phyloP scores from a whole-genome alignment of 2,797 vertebrate genomes.

The Acanthiza pusilla region DNA sequence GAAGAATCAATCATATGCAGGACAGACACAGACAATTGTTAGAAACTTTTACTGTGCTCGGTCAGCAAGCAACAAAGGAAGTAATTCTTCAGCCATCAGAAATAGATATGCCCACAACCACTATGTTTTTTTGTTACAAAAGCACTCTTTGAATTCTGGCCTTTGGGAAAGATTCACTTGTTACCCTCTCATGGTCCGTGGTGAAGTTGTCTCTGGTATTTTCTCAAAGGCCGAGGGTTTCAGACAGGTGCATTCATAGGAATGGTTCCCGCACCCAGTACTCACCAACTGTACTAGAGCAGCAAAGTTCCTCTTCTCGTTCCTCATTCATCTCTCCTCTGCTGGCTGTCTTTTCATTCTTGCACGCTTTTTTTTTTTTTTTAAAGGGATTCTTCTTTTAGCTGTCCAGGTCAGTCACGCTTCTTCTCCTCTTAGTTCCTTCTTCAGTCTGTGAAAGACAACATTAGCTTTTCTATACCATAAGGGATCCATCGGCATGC shows the following conservation, averaged over 20 bases:
- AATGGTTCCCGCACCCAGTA: background rate
- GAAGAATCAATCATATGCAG: background rate
- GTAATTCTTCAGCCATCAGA: background rate
- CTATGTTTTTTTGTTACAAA: background rate
- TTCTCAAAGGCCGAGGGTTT: background rate
- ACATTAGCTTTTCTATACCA: conserved; percentile 13
- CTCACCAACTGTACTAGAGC: background rate
- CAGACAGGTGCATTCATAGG: background rate
- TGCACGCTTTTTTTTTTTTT: background rate
- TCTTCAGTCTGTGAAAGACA: conserved; percentile 5
- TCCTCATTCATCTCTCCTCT: background rate
- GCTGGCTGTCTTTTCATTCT: background rate
- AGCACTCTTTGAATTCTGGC: background rate
- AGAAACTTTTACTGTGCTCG: background rate
- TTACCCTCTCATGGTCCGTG: background rate
- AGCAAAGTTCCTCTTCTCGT: background rate
- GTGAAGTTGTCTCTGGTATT: background rate
- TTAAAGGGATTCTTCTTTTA: conserved; percentile 25
- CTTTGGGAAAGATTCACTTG: background rate
- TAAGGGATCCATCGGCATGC: conserved; percentile 6
- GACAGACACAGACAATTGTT: background rate
- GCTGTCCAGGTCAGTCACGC: background rate
- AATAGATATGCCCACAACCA: background rate
- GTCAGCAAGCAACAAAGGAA: background rate
- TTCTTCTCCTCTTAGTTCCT: background rate